Evolutionary conservation across 2,888 invertebrate species (phyloP), one percentile per base, ranked within the genome.

Genomic region (Cheilosia scutellata): DNA sequence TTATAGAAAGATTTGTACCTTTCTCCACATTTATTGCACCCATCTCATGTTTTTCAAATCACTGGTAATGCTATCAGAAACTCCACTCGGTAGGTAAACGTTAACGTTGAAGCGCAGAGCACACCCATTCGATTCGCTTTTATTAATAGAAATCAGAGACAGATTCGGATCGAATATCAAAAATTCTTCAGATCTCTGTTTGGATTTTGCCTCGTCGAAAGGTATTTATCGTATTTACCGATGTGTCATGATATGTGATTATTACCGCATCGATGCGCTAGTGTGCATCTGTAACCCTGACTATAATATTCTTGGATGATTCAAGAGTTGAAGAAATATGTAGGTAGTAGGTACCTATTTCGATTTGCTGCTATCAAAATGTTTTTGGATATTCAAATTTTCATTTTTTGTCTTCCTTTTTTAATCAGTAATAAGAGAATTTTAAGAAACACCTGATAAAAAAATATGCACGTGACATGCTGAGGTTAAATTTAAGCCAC

Each of bases 111-210:
- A 65, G 65, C 27, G 33, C 37, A 20, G 16, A 40, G 58, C 65
- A 74, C 55, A 66, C 55, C 74, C 70, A 60, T 84, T 84, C 84
- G 84, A 80, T 84, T 80, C 80, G 80, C 75, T 75, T 60, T 76
- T 80, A 80, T 84, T 84, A 72, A 74, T 76, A 80, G 84, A 84
- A 75, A 80, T 84, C 71, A 42, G 44, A 47, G n/a, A n/a, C n/a
- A 6, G 51, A 29, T 29, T 47, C 27, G 27, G 80, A 84, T 84
- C 75, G 70, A 80, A 80, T 84, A 76, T 80, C 84, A 60, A 70
- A 27, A 79, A 79, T 79, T 63, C 78, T 53, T 47, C 42, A 27
- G 11, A 29, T 63, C 37, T 75, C 55, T 37, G 75, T 47, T 75
- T 58, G 63, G 27, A 75, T 74, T 68, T 68, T 49, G 37, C 40